Conservation (phyloP, 2,113 vertebrate genomes). For the Lasiurus cinereus region DNA sequence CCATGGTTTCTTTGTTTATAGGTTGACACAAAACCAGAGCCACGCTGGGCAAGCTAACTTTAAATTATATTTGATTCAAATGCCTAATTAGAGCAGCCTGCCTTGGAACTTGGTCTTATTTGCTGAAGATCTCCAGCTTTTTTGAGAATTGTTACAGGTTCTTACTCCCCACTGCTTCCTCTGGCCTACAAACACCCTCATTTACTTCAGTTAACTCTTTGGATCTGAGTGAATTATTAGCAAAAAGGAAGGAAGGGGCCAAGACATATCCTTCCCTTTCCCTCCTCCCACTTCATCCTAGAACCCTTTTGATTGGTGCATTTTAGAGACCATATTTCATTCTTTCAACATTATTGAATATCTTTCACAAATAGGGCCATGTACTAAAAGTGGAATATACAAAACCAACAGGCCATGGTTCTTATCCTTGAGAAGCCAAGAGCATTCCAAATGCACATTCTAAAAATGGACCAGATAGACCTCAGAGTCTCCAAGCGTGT, state of each 20-base stretch:
- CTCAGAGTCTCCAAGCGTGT: background rate
- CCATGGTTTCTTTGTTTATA: too few species aligned
- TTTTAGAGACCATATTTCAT: background rate
- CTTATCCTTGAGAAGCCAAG: slow-evolving; percentile 33
- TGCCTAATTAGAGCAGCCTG: background rate
- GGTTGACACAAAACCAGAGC: too few species aligned
- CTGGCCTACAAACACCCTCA: background rate
- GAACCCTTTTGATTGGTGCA: background rate
- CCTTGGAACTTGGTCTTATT: background rate
- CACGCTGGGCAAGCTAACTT: background rate
- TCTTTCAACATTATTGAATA: background rate
- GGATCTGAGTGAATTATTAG: background rate
- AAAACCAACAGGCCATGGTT: background rate
- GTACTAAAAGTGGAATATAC: background rate
- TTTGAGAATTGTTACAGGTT: background rate
- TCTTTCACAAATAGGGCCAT: background rate
- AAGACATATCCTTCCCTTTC: background rate
- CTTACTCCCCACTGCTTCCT: background rate
- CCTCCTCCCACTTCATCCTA: background rate
- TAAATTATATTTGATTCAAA: slow-evolving; percentile 6
- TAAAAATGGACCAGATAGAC: background rate
- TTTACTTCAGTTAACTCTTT: background rate
- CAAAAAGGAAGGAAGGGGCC: background rate
- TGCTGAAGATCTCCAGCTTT: background rate
- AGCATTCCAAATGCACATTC: background rate